Conservation (phyloP, 1,140 invertebrate species). For the Neodiprion lecontei region DNA sequence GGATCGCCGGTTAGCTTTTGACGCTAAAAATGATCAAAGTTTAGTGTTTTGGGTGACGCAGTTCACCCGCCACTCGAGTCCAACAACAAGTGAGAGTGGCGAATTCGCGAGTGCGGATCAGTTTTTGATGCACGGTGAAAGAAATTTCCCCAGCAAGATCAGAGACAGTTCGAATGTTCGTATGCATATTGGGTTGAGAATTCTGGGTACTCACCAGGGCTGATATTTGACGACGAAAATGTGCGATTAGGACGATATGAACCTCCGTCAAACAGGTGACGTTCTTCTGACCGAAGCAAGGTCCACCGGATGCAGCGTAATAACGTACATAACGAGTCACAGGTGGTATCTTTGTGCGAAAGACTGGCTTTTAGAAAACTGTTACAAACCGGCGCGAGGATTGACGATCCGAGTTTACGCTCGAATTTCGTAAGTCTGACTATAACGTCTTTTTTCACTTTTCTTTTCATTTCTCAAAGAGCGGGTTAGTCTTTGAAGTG, state of each 20-base stretch:
- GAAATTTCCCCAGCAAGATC: too few species aligned
- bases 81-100: too few species aligned
- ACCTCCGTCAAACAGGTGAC: slow-evolving; percentile 42
- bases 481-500: not conserved
- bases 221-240: slow-evolving; percentile 17
- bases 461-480: slow-evolving; percentile 46
- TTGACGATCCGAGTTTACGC: slow-evolving; percentile 27
- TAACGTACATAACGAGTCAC: slow-evolving; percentile 57
- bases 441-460: not conserved
- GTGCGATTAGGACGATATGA: slow-evolving; percentile 36
- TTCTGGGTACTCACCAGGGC: too few species aligned
- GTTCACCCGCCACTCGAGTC: too few species aligned
- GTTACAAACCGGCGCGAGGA: slow-evolving; percentile 37
- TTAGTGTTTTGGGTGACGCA: too few species aligned
- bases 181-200: too few species aligned
- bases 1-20: too few species aligned
- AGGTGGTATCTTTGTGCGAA: slow-evolving; percentile 52
- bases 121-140: too few species aligned
- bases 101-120: too few species aligned
- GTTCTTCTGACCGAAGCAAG: slow-evolving; percentile 44
- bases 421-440: slow-evolving; percentile 44
- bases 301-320: slow-evolving; percentile 48
- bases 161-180: too few species aligned
- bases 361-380: slow-evolving; percentile 53
- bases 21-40: too few species aligned